Evolutionary conservation across 2,113 vertebrate genomes (phyloP).

Genomic region (Mesembrinibis cayennensis): DNA sequence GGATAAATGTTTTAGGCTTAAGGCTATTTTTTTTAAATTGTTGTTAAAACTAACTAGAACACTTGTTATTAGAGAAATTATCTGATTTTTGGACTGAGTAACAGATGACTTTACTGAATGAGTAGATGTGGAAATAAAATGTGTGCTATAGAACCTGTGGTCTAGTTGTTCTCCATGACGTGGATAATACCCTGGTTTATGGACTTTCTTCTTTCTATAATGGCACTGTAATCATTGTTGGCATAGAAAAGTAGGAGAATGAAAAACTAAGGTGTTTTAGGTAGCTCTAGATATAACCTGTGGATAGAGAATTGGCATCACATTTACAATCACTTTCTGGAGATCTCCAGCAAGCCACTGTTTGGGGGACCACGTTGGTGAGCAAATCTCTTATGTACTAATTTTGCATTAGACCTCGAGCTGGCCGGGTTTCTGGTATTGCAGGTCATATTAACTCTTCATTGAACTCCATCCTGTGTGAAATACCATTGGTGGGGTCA

Average conservation of each 20-base stretch:
- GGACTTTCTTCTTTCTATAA: not conserved
- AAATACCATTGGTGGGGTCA: not conserved
- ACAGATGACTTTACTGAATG: not conserved
- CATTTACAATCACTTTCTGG: not conserved
- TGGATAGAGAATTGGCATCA: not conserved
- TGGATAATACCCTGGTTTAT: not conserved
- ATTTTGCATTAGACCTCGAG: not conserved
- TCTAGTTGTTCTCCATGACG: not conserved
- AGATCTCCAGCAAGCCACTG: not conserved
- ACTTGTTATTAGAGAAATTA: not conserved
- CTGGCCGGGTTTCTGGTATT: not conserved
- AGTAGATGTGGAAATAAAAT: not conserved
- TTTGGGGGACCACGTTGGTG: not conserved
- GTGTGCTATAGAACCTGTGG: not conserved
- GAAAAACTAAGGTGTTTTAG: not conserved
- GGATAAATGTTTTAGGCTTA: not conserved
- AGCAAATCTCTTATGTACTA: fast-evolving
- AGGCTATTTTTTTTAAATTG: not conserved
- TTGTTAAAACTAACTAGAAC: not conserved
- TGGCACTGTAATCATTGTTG: not conserved
- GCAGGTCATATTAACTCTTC: not conserved
- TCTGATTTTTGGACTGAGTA: not conserved
- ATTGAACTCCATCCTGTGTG: not conserved
- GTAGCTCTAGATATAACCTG: not conserved
- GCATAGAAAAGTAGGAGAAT: not conserved